phyloP scores from a whole-genome alignment of 2,888 invertebrate genomes.

The Tachina fera region DNA sequence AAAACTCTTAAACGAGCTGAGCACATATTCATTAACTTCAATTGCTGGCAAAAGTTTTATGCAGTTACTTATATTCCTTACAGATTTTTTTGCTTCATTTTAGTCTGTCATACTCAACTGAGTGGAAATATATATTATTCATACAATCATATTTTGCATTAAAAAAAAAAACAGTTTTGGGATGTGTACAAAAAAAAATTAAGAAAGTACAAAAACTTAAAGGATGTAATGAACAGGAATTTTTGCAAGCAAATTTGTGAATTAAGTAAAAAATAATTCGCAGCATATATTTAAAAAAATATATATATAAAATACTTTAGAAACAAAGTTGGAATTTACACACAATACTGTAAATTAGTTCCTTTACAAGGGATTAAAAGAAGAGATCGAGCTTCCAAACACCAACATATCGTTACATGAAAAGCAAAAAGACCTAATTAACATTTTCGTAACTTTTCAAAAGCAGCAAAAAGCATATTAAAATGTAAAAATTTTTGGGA shows the following conservation, averaged over 20 bases:
- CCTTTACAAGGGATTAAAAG: too few relatives aligned
- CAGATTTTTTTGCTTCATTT: background rate
- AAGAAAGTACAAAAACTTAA: background rate
- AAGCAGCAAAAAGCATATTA: too few relatives aligned
- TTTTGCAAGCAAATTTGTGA: constrained; percentile 22
- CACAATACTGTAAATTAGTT: too few relatives aligned
- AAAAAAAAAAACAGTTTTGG: background rate
- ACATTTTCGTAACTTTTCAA: too few relatives aligned
- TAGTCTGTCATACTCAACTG: constrained; percentile 38
- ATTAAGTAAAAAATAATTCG: constrained; percentile 4
- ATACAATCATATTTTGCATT: constrained; percentile 6
- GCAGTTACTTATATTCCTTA: constrained; percentile 19
- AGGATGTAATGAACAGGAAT: constrained; percentile 35
- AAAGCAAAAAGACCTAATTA: too few relatives aligned
- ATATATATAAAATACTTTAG: background rate
- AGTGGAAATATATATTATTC: constrained; percentile 42
- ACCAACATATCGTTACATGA: background rate
- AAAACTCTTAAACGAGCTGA: background rate
- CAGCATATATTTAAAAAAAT: too few relatives aligned
- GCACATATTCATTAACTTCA: constrained; percentile 41
- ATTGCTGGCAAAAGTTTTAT: constrained; percentile 29
- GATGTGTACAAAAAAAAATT: background rate
- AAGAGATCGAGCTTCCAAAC: background rate
- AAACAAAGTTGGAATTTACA: background rate
- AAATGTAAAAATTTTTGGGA: too few relatives aligned